Conservation (phyloP, 2,113 vertebrate genomes). For the Cygnus buccinator region DNA sequence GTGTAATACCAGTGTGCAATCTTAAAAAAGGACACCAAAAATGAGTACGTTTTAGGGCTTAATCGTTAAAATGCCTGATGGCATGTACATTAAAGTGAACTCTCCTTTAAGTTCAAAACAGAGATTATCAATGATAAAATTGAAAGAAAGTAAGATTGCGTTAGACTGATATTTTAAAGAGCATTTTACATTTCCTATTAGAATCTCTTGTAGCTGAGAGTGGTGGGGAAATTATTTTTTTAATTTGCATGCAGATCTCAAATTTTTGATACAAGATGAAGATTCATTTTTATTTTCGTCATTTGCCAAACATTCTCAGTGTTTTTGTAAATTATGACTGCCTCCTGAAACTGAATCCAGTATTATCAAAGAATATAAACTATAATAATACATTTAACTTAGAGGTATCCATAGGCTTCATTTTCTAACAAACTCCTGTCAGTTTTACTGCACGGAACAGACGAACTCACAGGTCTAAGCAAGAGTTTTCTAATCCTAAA, state of each 20-base stretch:
- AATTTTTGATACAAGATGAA: neutral
- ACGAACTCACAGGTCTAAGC: neutral
- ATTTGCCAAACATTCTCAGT: neutral
- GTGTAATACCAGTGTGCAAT: neutral
- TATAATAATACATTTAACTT: too few relatives aligned
- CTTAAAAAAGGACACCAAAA: neutral
- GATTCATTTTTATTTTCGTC: neutral
- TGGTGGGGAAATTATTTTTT: neutral
- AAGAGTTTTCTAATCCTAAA: neutral
- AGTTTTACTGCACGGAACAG: neutral
- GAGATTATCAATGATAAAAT: neutral
- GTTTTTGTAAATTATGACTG: neutral
- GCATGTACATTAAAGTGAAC: neutral
- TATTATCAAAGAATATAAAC: neutral
- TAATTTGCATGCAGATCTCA: neutral
- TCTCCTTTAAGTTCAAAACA: neutral
- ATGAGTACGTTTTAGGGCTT: fast-evolving
- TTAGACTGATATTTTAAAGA: neutral
- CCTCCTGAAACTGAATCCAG: neutral
- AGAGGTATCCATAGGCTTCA: neutral
- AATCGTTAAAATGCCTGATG: fast-evolving
- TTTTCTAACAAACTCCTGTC: neutral
- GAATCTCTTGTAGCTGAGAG: neutral
- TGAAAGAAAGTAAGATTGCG: neutral
- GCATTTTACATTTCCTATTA: neutral